Base-by-base conservation (phyloP, 2,797 vertebrate species). In the Mormyrus proboscirostris region DNA sequence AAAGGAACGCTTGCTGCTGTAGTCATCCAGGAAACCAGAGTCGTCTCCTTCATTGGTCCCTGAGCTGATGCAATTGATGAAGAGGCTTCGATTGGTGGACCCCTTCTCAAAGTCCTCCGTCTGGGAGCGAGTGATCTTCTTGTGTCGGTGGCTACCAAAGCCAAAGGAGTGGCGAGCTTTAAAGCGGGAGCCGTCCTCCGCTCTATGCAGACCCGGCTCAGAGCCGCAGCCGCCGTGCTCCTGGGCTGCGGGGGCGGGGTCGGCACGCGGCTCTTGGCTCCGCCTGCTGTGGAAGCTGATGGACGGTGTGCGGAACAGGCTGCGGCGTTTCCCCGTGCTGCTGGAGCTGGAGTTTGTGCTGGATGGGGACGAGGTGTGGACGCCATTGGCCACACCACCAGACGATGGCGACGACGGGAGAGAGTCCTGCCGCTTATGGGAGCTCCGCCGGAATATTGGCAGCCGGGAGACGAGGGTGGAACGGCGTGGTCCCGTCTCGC, bases 331-430 rank as follows among this genome's bases (percentile, higher is more conserved):
- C 33, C 98, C 97, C 0, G 97, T 97, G 89, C 99, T 99, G 89
- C 99, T 98, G 88, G 98, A 98, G 93, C 98, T 99, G 89, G 98
- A 99, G 93, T 99, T 99, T 0, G 98, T 99, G 95, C 98, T 99
- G 93, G 98, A 98, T 0, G 99, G 99, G 0, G 99, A 99, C 5
- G 98, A 99, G 19, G 97, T 98, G 92, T 98, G 98, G 88, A 97
- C 95, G 19, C 97, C 98, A 91, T 96, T 95, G 0, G 97, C 96
- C 9, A 95, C 97, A 16, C 96, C 95, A 0, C 96, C 95, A 0
- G 98, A 99, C 0, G 98, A 99, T 0, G 98, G 99, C 0, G 98
- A 99, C n/a, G 98, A 99, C 0, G 99, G 99, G 1, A 99, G 96
- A 0, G 98, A 99, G 6, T 99, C 98, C 91, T 97, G 98, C 92